These are phyloP conservation scores for Drosophila mojavensis DNA, from an alignment of 1,140 invertebrate species.

Conservation along the genomic window DNA sequence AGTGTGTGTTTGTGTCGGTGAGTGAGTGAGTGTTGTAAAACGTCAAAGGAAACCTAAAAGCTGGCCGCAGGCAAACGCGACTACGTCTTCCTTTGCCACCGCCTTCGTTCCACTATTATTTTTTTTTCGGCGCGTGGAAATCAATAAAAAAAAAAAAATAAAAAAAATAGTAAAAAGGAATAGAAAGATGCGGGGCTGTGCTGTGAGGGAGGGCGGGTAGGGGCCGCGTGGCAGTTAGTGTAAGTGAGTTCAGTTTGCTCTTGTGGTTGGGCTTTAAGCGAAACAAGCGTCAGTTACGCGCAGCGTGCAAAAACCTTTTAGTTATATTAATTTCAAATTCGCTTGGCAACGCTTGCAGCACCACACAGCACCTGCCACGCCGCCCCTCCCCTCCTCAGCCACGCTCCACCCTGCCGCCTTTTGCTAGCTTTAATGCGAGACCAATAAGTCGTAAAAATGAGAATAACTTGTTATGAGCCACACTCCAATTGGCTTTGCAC, in stretches of 20 bases:
- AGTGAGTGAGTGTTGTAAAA: conserved; percentile 1
- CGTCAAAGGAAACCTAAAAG: conserved; percentile 17
- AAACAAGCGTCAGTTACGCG: conserved; percentile 53
- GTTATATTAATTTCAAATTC: conserved; percentile 80
- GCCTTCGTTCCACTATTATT: background rate
- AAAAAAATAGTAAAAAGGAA: conserved; percentile 21
- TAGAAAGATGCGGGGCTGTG: background rate
- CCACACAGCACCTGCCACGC: background rate
- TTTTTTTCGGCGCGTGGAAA: conserved; percentile 42
- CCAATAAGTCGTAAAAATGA: conserved; percentile 55
- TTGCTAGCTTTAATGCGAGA: conserved; percentile 41
- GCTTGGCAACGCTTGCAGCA: conserved; percentile 26
- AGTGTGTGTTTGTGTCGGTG: background rate
- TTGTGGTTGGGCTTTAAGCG: background rate
- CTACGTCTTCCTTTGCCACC: conserved; percentile 1
- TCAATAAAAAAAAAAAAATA: conserved; percentile 60
- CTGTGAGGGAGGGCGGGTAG: background rate
- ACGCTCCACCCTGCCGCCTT: conserved; percentile 5
- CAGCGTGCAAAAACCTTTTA: conserved; percentile 75
- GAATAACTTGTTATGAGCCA: conserved; percentile 40
- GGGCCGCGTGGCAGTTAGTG: background rate
- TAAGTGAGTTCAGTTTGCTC: no score
- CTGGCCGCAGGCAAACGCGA: conserved; percentile 17
- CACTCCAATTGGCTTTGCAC: conserved; percentile 9
- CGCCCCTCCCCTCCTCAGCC: background rate